A percentile compares a stretch with the other conserved stretches of the same genome.
phyloP scores from a whole-genome alignment of 2,888 invertebrate genomes.

The Parascotia fuliginaria region DNA sequence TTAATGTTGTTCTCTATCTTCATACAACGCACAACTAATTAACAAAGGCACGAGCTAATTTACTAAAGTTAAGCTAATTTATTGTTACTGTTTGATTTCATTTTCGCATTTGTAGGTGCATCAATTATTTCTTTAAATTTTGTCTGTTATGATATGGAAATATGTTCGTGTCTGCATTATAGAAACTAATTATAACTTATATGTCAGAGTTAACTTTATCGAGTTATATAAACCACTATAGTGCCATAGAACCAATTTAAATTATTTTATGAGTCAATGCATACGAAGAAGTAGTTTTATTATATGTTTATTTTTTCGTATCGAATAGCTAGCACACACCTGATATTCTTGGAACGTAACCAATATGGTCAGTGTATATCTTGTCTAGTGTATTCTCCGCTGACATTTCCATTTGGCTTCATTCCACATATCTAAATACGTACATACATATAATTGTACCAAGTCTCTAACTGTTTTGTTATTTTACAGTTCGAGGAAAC shows the following conservation, averaged over 20 bases:
- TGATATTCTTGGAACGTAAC: conserved; percentile 2
- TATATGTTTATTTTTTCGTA: background rate
- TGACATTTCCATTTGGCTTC: conserved; percentile 11
- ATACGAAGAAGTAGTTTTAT: background rate
- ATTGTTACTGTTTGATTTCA: too few relatives aligned
- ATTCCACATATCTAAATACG: conserved; percentile 3
- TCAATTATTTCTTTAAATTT: too few relatives aligned
- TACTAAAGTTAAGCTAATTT: too few relatives aligned
- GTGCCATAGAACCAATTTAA: background rate
- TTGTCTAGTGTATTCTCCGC: background rate
- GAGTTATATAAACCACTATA: background rate
- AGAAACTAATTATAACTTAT: background rate
- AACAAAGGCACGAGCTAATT: too few relatives aligned
- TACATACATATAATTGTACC: background rate
- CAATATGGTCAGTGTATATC: conserved; percentile 5
- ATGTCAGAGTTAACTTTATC: background rate
- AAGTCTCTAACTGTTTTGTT: background rate
- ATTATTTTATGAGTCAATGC: background rate
- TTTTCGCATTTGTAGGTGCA: too few relatives aligned
- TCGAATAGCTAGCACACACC: background rate
- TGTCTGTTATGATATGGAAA: too few relatives aligned
- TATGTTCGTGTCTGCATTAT: background rate
- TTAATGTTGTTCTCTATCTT: too few relatives aligned
- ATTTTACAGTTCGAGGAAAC: background rate
- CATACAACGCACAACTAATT: too few relatives aligned